Evolutionary conservation across 2,888 invertebrate genomes (phyloP).

Genomic region (Caenorhabditis angaria): DNA sequence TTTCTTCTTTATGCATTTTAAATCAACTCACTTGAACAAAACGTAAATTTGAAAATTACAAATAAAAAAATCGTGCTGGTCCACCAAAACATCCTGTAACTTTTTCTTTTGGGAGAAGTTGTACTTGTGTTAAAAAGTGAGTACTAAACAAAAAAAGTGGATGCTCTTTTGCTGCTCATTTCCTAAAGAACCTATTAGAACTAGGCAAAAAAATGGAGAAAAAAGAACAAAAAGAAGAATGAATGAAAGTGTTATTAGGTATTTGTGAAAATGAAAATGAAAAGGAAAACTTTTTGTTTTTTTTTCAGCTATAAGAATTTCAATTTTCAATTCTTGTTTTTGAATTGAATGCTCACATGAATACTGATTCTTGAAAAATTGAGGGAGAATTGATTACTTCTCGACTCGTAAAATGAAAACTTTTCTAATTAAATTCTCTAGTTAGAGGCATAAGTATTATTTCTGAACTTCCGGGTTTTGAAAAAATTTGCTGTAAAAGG

Average conservation of each 20-base stretch:
- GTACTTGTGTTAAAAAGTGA: not conserved
- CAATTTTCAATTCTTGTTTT: too few relatives aligned
- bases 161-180: not conserved
- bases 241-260: not conserved
- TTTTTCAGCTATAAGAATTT: too few relatives aligned
- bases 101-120: not conserved
- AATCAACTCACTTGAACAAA: slow-evolving; percentile 1
- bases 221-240: not conserved
- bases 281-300: too few relatives aligned
- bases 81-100: not conserved
- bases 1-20: not conserved
- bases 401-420: too few relatives aligned
- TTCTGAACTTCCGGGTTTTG: too few relatives aligned
- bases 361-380: too few relatives aligned
- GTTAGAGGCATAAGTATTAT: too few relatives aligned
- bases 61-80: not conserved
- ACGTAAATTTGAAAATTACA: not conserved
- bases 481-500: too few relatives aligned
- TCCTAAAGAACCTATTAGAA: slow-evolving; percentile 4
- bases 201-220: not conserved
- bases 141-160: not conserved
- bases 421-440: too few relatives aligned
- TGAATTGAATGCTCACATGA: too few relatives aligned
- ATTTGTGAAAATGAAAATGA: not conserved
- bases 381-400: too few relatives aligned